Evolutionary conservation across 1,140 invertebrate genomes (phyloP).

Genomic region (Caenorhabditis briggsae): DNA sequence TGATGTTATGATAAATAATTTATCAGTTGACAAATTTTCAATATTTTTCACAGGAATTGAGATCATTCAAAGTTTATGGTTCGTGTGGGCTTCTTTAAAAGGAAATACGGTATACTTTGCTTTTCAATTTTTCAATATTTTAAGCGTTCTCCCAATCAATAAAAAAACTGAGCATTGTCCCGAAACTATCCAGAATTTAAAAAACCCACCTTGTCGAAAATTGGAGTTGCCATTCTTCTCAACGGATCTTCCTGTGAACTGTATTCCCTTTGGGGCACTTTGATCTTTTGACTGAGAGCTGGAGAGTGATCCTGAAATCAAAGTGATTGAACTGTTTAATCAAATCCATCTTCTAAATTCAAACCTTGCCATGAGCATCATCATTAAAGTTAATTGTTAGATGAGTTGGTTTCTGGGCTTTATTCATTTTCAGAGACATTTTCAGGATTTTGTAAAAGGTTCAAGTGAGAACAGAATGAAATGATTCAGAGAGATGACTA

Average conservation of each 20-base stretch:
- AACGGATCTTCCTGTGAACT: slow-evolving; percentile 62
- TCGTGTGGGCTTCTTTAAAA: no score
- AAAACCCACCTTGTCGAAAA: slow-evolving; percentile 63
- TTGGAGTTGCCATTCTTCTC: slow-evolving; percentile 62
- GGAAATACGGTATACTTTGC: background rate
- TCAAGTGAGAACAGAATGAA: background rate
- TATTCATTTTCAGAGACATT: slow-evolving; percentile 14
- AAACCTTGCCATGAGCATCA: slow-evolving; percentile 27
- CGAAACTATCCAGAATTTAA: background rate
- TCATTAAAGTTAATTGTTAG: background rate
- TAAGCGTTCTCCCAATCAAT: no score
- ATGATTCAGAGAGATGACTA: background rate
- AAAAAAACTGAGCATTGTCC: background rate
- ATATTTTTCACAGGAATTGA: no score
- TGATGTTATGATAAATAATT: no score
- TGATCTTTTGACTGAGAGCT: slow-evolving; percentile 64
- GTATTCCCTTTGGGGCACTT: slow-evolving; percentile 62
- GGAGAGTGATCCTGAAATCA: slow-evolving; percentile 64
- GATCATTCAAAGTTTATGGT: no score
- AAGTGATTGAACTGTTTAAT: background rate
- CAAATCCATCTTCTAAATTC: background rate
- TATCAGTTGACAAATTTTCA: no score
- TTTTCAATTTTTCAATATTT: no score
- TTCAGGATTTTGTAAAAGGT: background rate
- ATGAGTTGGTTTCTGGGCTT: slow-evolving; percentile 4